These are phyloP conservation scores for Trichacis sp. DNA, from an alignment of 2,888 invertebrate genomes.

Conservation along the genomic window DNA sequence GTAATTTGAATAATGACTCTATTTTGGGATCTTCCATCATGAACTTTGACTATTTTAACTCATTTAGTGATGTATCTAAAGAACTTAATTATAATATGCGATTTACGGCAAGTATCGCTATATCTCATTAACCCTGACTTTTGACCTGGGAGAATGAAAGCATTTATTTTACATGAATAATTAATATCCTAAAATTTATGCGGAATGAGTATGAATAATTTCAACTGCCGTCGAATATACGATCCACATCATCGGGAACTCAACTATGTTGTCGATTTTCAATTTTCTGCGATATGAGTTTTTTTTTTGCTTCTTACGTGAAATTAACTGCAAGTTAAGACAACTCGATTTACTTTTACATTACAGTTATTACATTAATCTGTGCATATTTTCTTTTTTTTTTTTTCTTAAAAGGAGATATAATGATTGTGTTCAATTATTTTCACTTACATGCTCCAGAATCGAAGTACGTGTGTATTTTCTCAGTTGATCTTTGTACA, in stretches of 20 bases:
- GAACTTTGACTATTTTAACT: constrained; percentile 22
- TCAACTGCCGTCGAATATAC: constrained; percentile 13
- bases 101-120: constrained; percentile 15
- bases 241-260: background rate
- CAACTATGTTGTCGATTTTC: background rate
- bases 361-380: no score
- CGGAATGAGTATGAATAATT: constrained; percentile 22
- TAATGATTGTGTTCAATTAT: no score
- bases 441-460: background rate
- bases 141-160: constrained; percentile 28
- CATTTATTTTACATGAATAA: constrained; percentile 31
- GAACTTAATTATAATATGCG: constrained; percentile 21
- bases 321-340: no score
- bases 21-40: constrained; percentile 18
- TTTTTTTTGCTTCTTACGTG: background rate
- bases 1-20: background rate
- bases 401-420: no score
- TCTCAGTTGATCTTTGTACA: background rate
- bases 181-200: constrained; percentile 27
- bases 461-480: background rate
- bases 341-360: no score
- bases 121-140: constrained; percentile 32
- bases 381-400: no score
- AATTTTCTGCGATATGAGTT: background rate
- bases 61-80: constrained; percentile 21